phyloP scores from a whole-genome alignment of 2,113 vertebrate species.

The Hydrolagus affinis region DNA sequence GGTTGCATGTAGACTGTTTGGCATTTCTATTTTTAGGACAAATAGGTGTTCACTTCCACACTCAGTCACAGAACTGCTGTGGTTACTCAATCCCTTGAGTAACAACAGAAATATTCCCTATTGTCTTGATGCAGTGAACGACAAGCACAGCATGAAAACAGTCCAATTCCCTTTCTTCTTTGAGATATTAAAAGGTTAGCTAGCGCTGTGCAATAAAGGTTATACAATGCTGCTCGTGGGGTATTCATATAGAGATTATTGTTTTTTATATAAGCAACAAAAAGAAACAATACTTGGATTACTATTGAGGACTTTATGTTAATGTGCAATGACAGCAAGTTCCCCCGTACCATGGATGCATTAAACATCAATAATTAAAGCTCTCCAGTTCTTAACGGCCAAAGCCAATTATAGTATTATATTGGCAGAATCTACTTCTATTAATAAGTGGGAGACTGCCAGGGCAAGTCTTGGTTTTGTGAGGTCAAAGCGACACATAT shows the following conservation, averaged over 20 bases:
- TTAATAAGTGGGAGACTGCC: not conserved
- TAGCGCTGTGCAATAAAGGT: not conserved
- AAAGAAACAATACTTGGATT: not conserved
- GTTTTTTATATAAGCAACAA: not conserved
- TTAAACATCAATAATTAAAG: conserved; percentile 19
- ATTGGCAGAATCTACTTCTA: not conserved
- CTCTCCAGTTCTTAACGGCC: not conserved
- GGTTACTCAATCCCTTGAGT: not conserved
- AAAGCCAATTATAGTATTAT: not conserved
- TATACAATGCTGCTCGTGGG: not conserved
- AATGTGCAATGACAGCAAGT: not conserved
- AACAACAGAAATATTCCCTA: conserved; percentile 1
- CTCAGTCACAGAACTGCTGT: not conserved
- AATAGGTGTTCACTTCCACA: conserved; percentile 1
- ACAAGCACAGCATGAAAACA: not conserved
- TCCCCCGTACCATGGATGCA: not conserved
- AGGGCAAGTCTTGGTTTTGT: not conserved
- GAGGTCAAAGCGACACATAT: not conserved
- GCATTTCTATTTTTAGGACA: not conserved
- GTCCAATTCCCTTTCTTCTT: not conserved
- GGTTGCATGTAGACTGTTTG: not conserved
- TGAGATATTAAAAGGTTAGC: not conserved
- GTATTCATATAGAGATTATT: conserved; percentile 5
- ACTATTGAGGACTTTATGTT: not conserved
- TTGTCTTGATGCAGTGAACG: not conserved